Evolutionary conservation across 2,113 vertebrate species (phyloP), one percentile per base, ranked within the genome.

Genomic region (Grallaria varia): DNA sequence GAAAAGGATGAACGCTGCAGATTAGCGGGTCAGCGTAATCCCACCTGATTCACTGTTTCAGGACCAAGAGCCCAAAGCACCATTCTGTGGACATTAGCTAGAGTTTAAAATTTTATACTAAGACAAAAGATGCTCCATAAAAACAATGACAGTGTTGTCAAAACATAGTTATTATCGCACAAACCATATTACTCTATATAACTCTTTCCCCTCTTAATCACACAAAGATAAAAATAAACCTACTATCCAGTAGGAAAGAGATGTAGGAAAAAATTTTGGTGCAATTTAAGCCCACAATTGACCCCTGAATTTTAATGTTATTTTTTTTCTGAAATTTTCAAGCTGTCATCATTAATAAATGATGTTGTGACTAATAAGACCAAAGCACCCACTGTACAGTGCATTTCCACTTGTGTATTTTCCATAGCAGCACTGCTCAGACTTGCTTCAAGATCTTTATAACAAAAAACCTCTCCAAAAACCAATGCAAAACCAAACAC

Each of bases 1-100:
- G 97, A 96, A 96, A 97, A 97, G 97, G 98, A 97, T 95, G 97
- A 92, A 84, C 78, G 64, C 87, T 11, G 55, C 69, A 98, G 97
- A 98, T 98, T 97, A 98, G 97, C 45, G 39, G 97, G 96, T 97
- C 98, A 97, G 92, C 4, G 55, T 95, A 96, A 96, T 97, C 98
- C 97, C 97, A 94, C 75, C 93, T 73, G 91, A 80, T 93, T 89
- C 92, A 37, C 80, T 69, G 87, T 55, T 87, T 86, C 87, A 89
- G 84, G 58, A 64, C 66, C 30, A 23, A 52, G 76, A 94, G 84
- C 92, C 87, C 88, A 91, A 67, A 95, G 86, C 90, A 87, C 69
- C 71, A 5, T 53, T 87, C 49, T 49, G 83, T 58, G 59, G 82
- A 55, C 30, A 45, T 50, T 8, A 93, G 40, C 25, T 39, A 10